Conservation (phyloP, 2,888 invertebrate genomes). For the Drosophila anomalata region DNA sequence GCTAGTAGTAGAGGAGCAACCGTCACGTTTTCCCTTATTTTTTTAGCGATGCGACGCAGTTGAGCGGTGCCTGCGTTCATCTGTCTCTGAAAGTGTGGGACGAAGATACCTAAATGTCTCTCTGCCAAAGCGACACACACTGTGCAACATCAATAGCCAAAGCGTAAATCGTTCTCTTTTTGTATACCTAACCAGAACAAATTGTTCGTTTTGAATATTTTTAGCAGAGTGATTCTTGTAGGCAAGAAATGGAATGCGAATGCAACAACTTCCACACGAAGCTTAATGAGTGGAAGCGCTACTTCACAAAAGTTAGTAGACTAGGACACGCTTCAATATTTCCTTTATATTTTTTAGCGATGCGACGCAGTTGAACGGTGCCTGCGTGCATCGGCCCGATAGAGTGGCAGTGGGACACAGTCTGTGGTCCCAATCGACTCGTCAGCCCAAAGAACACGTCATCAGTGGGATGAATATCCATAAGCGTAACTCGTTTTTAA, state of each 20-base stretch:
- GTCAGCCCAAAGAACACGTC: neutral
- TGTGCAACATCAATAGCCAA: neutral
- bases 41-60: constrained; percentile 70
- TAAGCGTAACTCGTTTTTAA: constrained; percentile 57
- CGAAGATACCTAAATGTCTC: neutral
- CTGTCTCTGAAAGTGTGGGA: constrained; percentile 1
- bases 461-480: constrained; percentile 14
- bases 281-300: neutral
- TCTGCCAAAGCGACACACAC: too few species aligned
- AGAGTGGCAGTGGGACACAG: neutral
- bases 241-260: neutral
- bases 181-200: constrained; percentile 50
- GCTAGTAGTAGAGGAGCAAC: neutral
- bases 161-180: constrained; percentile 29
- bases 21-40: constrained; percentile 6
- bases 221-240: constrained; percentile 42
- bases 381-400: constrained; percentile 44
- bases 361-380: constrained; percentile 71
- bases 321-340: constrained; percentile 57
- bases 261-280: neutral
- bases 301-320: constrained; percentile 21
- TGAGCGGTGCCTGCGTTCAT: constrained; percentile 63
- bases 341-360: constrained; percentile 70
- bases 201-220: constrained; percentile 60
- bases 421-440: neutral